Evolutionary conservation across 2,797 vertebrate genomes (phyloP).

Genomic region (Onychomys leucogaster): DNA sequence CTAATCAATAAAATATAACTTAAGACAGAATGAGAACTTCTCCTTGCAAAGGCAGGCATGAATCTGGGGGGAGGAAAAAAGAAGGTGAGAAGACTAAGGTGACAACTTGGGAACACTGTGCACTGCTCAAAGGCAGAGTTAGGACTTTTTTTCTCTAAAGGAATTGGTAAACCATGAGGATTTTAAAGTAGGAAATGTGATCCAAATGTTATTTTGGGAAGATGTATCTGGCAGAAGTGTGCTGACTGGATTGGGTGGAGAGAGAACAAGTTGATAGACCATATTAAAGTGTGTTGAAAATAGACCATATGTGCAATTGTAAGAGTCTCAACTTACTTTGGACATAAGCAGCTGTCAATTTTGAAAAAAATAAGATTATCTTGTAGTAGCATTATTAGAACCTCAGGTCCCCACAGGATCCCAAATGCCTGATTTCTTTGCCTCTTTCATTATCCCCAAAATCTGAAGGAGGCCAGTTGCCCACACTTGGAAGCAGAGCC

Average conservation of each 20-base stretch:
- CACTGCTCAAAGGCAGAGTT: neutral
- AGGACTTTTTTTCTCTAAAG: conserved; percentile 1
- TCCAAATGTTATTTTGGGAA: conserved; percentile 70
- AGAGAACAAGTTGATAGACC: conserved; percentile 68
- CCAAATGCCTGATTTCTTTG: neutral
- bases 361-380: conserved; percentile 26
- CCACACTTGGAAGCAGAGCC: neutral
- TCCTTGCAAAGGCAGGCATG: neutral
- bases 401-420: neutral
- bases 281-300: conserved; percentile 60
- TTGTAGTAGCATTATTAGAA: conserved; percentile 29
- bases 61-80: neutral
- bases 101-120: neutral
- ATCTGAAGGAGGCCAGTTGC: neutral
- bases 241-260: neutral
- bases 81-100: neutral
- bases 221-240: conserved; percentile 42
- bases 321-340: conserved; percentile 55
- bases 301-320: conserved; percentile 2
- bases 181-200: conserved; percentile 59
- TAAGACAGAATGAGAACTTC: neutral
- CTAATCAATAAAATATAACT: neutral
- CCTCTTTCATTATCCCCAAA: neutral
- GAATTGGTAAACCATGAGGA: conserved; percentile 47
- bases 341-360: neutral